A percentile compares a stretch with the other conserved stretches of the same genome.
Conservation (phyloP, 2,113 vertebrate species). For the Cnemophilus loriae region DNA sequence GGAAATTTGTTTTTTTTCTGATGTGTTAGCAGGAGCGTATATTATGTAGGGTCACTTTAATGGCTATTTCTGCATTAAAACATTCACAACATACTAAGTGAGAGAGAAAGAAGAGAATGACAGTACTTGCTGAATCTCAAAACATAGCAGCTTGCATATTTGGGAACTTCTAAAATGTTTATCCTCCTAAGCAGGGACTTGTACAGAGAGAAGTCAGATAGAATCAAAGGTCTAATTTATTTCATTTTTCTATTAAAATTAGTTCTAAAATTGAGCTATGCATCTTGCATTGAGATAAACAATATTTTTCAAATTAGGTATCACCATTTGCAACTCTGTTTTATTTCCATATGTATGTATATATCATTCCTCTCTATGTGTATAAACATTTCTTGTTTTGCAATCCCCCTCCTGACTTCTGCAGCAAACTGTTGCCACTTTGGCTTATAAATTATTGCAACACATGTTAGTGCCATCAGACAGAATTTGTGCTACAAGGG, state of each 20-base stretch:
- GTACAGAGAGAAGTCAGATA: background rate
- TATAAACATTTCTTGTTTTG: background rate
- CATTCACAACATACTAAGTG: background rate
- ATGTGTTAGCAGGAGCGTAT: background rate
- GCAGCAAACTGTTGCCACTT: background rate
- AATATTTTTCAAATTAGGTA: background rate
- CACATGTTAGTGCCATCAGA: background rate
- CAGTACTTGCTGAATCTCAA: background rate
- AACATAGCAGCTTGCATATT: background rate
- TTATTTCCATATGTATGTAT: background rate
- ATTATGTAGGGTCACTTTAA: background rate
- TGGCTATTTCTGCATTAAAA: background rate
- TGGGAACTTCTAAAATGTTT: background rate
- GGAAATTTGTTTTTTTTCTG: background rate
- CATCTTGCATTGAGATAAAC: background rate
- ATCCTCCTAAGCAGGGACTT: background rate
- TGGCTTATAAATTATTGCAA: background rate
- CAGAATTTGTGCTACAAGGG: background rate
- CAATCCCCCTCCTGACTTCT: background rate
- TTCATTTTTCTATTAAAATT: background rate
- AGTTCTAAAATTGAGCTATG: background rate
- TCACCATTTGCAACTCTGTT: background rate
- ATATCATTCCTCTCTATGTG: background rate
- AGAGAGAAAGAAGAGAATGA: background rate
- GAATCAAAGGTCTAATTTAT: background rate